These are phyloP conservation scores for Clinocottus analis DNA, from an alignment of 2,113 vertebrate species.

Conservation along the genomic window DNA sequence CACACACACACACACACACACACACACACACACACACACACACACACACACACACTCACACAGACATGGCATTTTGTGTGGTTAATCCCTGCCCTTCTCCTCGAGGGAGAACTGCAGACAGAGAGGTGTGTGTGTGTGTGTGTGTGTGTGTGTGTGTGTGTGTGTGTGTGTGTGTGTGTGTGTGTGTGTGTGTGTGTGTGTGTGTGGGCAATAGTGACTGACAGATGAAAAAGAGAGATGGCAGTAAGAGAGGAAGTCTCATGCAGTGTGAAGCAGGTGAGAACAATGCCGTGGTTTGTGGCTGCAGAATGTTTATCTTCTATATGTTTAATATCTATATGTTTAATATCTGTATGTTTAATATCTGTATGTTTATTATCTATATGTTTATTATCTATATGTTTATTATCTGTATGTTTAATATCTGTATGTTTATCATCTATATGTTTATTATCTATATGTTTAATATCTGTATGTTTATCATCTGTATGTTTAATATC, in stretches of 20 bases:
- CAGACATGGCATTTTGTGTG: slow-evolving; percentile 19
- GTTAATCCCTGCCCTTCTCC: slow-evolving; percentile 24
- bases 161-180: not conserved
- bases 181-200: slow-evolving; percentile 1
- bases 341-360: no score
- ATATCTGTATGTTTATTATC: no score
- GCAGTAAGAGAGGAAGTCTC: no score
- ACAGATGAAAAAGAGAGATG: slow-evolving; percentile 59
- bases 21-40: slow-evolving; percentile 15
- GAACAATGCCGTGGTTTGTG: slow-evolving; percentile 53
- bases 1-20: slow-evolving; percentile 14
- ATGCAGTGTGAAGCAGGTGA: slow-evolving; percentile 46
- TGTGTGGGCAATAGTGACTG: slow-evolving; percentile 45
- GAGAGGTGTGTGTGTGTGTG: slow-evolving; percentile 6
- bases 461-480: no score
- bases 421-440: no score
- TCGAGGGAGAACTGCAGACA: slow-evolving; percentile 13
- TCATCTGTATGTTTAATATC: no score
- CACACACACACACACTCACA: slow-evolving; percentile 10
- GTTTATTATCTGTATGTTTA: no score
- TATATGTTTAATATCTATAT: no score
- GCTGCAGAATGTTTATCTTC: no score
- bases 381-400: no score
- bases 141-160: not conserved
- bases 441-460: no score